phyloP scores from a whole-genome alignment of 2,113 vertebrate species.

The Lucifuga dentata region DNA sequence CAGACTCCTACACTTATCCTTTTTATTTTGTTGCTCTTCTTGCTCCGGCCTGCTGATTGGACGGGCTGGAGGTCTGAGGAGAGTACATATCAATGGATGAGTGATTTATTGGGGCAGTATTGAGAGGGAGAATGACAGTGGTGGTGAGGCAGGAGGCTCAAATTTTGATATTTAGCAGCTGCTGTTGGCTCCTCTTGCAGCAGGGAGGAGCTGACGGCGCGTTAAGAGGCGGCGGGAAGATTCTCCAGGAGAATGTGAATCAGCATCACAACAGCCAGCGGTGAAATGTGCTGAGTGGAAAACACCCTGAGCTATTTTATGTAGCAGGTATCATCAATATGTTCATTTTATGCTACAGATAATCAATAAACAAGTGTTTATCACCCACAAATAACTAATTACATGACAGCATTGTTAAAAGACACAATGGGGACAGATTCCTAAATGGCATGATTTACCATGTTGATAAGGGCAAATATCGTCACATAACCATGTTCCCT shows the following conservation, averaged over 20 bases:
- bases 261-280: too few relatives aligned
- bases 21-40: constrained; percentile 14
- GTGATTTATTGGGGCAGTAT: constrained; percentile 46
- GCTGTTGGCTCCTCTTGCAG: constrained; percentile 5
- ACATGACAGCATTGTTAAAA: too few relatives aligned
- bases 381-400: too few relatives aligned
- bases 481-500: too few relatives aligned
- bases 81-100: constrained; percentile 26
- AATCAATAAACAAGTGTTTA: too few relatives aligned
- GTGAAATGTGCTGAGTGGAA: too few relatives aligned
- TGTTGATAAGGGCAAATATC: too few relatives aligned
- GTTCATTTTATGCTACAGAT: too few relatives aligned
- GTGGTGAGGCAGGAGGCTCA: constrained; percentile 15
- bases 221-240: not conserved
- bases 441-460: too few relatives aligned
- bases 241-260: not conserved
- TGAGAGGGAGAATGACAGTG: constrained; percentile 7
- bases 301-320: too few relatives aligned
- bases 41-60: constrained; percentile 29
- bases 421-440: too few relatives aligned
- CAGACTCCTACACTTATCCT: constrained; percentile 2
- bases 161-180: constrained; percentile 42
- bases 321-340: too few relatives aligned
- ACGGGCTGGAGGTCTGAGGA: constrained; percentile 33
- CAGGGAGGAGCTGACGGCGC: constrained; percentile 2